Conservation (phyloP, 2,888 invertebrate genomes). For the Microdon myrmicae region DNA sequence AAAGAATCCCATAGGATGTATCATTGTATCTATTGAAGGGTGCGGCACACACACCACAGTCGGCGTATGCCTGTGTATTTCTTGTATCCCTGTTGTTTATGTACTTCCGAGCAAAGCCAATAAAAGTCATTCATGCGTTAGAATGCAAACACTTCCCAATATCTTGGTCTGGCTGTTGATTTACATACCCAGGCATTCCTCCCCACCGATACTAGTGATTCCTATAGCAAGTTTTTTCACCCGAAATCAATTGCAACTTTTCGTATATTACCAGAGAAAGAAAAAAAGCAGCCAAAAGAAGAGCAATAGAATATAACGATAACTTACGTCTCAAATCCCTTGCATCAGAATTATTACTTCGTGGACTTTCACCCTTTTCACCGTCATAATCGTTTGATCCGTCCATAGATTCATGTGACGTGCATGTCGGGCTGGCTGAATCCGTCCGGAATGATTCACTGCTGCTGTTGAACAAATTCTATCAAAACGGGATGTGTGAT, state of each 20-base stretch:
- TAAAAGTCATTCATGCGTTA: slow-evolving; percentile 50
- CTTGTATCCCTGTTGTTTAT: too few species aligned
- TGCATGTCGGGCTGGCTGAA: slow-evolving; percentile 73
- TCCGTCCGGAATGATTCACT: slow-evolving; percentile 69
- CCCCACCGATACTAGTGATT: too few species aligned
- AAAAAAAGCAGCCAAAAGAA: slow-evolving; percentile 6
- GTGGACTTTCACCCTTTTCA: slow-evolving; percentile 68
- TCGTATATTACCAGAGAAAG: slow-evolving; percentile 1
- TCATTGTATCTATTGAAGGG: slow-evolving; percentile 17
- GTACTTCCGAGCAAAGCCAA: slow-evolving; percentile 42
- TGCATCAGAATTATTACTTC: slow-evolving; percentile 67
- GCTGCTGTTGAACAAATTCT: slow-evolving; percentile 67
- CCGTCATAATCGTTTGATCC: slow-evolving; percentile 72
- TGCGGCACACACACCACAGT: too few species aligned
- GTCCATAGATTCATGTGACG: slow-evolving; percentile 72
- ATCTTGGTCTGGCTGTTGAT: slow-evolving; percentile 31
- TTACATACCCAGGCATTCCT: slow-evolving; percentile 27
- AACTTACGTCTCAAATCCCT: slow-evolving; percentile 73
- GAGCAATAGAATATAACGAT: slow-evolving; percentile 16
- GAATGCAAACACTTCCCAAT: slow-evolving; percentile 41
- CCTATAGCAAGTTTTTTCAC: slow-evolving; percentile 6
- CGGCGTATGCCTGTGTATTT: slow-evolving; percentile 2
- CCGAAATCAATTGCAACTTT: slow-evolving; percentile 39
- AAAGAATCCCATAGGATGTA: background rate
- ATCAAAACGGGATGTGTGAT: slow-evolving; percentile 3